Evolutionary conservation across 2,888 invertebrate genomes (phyloP).

Genomic region (Cantharis rustica): DNA sequence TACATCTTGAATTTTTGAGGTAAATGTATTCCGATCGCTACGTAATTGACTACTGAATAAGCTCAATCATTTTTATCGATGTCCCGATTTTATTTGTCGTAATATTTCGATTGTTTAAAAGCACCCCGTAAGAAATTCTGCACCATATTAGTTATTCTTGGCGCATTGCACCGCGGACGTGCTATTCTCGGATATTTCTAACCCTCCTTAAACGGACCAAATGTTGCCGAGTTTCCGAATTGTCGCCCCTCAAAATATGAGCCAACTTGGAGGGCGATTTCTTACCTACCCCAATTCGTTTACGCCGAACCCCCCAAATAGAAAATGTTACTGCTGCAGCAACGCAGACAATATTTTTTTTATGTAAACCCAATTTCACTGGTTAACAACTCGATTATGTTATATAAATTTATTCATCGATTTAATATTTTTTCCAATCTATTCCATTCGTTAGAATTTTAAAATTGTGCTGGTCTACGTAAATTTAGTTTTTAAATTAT

Average conservation of each 20-base stretch:
- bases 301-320: background rate
- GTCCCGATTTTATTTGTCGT: background rate
- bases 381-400: background rate
- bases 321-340: background rate
- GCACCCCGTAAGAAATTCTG: background rate
- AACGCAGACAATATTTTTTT: background rate
- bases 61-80: background rate
- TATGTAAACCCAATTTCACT: background rate
- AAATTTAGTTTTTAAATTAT: background rate
- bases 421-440: background rate
- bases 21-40: background rate
- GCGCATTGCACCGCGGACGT: background rate
- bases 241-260: slow-evolving; percentile 4
- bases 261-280: slow-evolving; percentile 1
- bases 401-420: background rate
- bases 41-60: background rate
- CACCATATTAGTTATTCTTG: background rate
- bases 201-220: background rate
- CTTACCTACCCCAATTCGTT: slow-evolving; percentile 15
- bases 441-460: background rate
- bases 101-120: background rate
- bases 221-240: background rate
- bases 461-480: background rate
- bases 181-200: background rate
- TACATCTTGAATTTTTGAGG: background rate